Evolutionary conservation across 2,888 invertebrate genomes (phyloP).

Genomic region (Zaprionus obscuricornis): DNA sequence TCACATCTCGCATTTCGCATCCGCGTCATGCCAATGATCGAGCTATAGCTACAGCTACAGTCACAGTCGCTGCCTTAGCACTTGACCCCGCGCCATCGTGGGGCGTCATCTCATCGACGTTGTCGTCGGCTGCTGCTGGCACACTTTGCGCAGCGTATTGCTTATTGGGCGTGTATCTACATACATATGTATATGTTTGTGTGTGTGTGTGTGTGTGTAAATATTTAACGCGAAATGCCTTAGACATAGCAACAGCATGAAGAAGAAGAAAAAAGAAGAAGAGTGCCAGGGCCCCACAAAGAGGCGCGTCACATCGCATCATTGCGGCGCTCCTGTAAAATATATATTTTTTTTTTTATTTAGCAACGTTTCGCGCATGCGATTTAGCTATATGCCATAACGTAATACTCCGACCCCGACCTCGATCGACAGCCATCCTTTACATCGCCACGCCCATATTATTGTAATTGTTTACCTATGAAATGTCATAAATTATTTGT

Average conservation of each 20-base stretch:
- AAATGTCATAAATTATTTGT: slow-evolving; percentile 35
- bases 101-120: slow-evolving; percentile 11
- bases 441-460: slow-evolving; percentile 2
- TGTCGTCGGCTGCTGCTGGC: slow-evolving; percentile 49
- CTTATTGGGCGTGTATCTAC: slow-evolving; percentile 69
- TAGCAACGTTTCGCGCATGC: slow-evolving; percentile 46
- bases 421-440: neutral
- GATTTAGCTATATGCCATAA: no score
- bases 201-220: slow-evolving; percentile 49
- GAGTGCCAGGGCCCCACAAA: slow-evolving; percentile 7
- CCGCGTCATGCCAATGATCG: slow-evolving; percentile 58
- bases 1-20: slow-evolving; percentile 38
- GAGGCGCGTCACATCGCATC: slow-evolving; percentile 13
- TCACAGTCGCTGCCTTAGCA: slow-evolving; percentile 35
- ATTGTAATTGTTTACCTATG: slow-evolving; percentile 34
- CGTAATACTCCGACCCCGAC: neutral
- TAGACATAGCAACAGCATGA: slow-evolving; percentile 29
- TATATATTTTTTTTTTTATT: no score
- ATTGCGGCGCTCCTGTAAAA: slow-evolving; percentile 57
- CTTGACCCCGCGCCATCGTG: slow-evolving; percentile 68
- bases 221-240: slow-evolving; percentile 74
- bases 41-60: slow-evolving; percentile 12
- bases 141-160: slow-evolving; percentile 67
- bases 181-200: slow-evolving; percentile 1
- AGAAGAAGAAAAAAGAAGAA: slow-evolving; percentile 16